Evolutionary conservation across 2,888 invertebrate genomes (phyloP), one percentile per base, ranked within the genome.

Genomic region (Drosophila subsilvestris): DNA sequence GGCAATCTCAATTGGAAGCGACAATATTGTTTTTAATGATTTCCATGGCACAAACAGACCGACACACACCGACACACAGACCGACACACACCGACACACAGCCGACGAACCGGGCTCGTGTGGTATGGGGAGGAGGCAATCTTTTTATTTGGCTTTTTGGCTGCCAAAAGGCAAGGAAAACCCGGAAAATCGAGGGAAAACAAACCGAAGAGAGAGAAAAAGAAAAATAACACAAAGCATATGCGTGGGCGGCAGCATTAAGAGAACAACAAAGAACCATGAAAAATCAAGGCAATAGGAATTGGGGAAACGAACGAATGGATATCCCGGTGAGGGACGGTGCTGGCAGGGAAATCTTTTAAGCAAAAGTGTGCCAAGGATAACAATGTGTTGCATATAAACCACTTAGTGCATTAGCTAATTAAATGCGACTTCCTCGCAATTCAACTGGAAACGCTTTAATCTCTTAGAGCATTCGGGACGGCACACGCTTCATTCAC

Each of bases 21-120:
- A 74, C 82, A 85, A 81, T 87, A 87, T 83, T 83, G 82, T 85
- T 81, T 74, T 85, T 82, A 87, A 83, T 87, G 82, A 87, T 81
- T 82, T 76, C 74, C 74, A 73, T 69, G 68, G 70, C 61, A 56
- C 66, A 25, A 5, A 25, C 1, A 60, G 63, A 62, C 43, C 14
- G 32, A 50, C 63, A 25, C 57, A 51, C 43, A 57, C 47, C 29
- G 22, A n/a, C n/a, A n/a, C n/a, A 51, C 44, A 60, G 63, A 62
- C 43, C 14, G 32, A 50, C 63, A 25, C 57, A 50, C 43, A 57
- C 47, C 29, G 22, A n/a, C n/a, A n/a, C n/a, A n/a, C n/a, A n/a
- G n/a, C n/a, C n/a, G n/a, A n/a, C n/a, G n/a, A n/a, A n/a, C 37
- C 29, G 69, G 60, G 55, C 74, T 74, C 70, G 63, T 69, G 68